A percentile compares a stretch with the other conserved stretches of the same genome.
Evolutionary conservation across 2,797 vertebrate species (phyloP).

Genomic region (Poecilia gillii): DNA sequence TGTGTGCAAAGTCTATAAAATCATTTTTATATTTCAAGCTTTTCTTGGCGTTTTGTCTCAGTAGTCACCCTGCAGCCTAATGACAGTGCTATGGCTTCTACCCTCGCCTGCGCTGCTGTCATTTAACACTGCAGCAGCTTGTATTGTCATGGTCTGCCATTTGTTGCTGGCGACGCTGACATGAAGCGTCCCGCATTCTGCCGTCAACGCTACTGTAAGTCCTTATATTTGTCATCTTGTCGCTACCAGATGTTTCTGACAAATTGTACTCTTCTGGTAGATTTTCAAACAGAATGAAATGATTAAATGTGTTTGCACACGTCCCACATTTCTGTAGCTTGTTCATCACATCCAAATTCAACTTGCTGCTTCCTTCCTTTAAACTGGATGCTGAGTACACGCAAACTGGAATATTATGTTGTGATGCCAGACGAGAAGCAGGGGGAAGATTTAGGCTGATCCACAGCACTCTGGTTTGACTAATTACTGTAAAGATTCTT

Average conservation of each 20-base stretch:
- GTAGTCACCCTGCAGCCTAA: conserved; percentile 21
- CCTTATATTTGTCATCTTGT: conserved; percentile 18
- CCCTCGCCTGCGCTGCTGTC: conserved; percentile 32
- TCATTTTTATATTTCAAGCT: not conserved
- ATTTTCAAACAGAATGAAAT: conserved; percentile 29
- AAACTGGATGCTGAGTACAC: not conserved
- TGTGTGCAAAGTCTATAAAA: not conserved
- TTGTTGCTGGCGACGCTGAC: conserved; percentile 45
- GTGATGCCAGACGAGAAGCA: not conserved
- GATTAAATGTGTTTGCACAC: conserved; percentile 19
- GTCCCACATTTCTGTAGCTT: conserved; percentile 2
- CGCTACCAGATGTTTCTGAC: conserved; percentile 22
- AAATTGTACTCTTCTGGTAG: conserved; percentile 3
- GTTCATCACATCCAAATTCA: not conserved
- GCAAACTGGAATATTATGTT: not conserved
- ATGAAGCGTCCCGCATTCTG: conserved; percentile 44
- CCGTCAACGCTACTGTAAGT: conserved; percentile 28
- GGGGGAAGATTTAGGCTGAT: conserved; percentile 19
- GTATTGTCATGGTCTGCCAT: conserved; percentile 48
- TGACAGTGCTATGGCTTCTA: conserved; percentile 30
- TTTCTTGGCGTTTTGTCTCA: conserved; percentile 16
- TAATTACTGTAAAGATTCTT: conserved; percentile 46
- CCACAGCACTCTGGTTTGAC: conserved; percentile 12
- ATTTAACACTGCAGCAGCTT: conserved; percentile 57
- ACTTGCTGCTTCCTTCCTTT: not conserved